Conservation (phyloP, 2,888 invertebrate genomes). For the Lasioglossum lativentre region DNA sequence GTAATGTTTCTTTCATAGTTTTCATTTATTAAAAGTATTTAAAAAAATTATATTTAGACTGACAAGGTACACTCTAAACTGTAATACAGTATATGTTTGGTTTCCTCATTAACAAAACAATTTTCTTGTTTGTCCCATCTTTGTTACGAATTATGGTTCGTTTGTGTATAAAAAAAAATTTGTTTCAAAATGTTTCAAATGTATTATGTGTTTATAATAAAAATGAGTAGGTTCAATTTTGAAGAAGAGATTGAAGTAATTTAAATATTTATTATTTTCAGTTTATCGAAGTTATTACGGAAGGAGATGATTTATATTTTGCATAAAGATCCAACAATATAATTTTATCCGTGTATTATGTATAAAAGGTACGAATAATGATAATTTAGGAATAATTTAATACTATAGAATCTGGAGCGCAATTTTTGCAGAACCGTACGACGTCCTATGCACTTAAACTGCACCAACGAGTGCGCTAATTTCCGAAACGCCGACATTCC, state of each 20-base stretch:
- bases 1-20: too few relatives aligned
- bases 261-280: neutral
- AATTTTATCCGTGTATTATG: neutral
- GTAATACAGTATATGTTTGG: too few relatives aligned
- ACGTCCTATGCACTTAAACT: neutral
- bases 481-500: conserved; percentile 14
- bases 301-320: neutral
- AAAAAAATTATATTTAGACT: too few relatives aligned
- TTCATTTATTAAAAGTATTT: too few relatives aligned
- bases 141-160: too few relatives aligned
- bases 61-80: too few relatives aligned
- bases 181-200: too few relatives aligned
- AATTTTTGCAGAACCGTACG: neutral
- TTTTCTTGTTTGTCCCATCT: too few relatives aligned
- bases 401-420: neutral
- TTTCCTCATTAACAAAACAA: too few relatives aligned
- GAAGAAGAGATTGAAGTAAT: too few relatives aligned
- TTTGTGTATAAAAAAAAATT: too few relatives aligned
- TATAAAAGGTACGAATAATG: neutral
- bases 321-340: neutral
- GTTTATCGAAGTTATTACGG: neutral
- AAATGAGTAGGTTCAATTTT: neutral
- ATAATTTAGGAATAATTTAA: neutral
- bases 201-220: neutral
- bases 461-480: neutral